Percentiles rank a stretch among this genome's conserved stretches.
These are phyloP conservation scores for Drosophila obscura DNA, from an alignment of 1,140 invertebrate species.

Conservation along the genomic window DNA sequence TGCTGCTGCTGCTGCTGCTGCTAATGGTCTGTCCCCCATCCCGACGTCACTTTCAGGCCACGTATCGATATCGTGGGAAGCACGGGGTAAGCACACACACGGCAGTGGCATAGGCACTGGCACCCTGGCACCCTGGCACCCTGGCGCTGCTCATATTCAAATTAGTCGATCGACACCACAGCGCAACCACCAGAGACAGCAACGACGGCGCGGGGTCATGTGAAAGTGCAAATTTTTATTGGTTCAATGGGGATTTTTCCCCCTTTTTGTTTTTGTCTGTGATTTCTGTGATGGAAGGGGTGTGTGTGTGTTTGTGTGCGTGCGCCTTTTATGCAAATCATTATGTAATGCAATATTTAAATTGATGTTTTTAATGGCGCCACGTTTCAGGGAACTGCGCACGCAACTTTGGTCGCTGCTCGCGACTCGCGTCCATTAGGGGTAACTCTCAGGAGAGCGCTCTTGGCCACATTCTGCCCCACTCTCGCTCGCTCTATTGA, in stretches of 20 bases:
- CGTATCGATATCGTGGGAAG: slow-evolving; percentile 78
- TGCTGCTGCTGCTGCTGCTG: neutral
- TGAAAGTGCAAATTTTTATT: slow-evolving; percentile 81
- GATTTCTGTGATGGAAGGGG: slow-evolving; percentile 52
- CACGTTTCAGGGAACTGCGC: slow-evolving; percentile 31
- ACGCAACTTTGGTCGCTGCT: slow-evolving; percentile 49
- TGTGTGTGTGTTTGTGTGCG: slow-evolving; percentile 23
- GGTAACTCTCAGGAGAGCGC: slow-evolving; percentile 9
- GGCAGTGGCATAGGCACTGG: neutral
- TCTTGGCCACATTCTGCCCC: slow-evolving; percentile 17
- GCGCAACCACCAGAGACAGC: slow-evolving; percentile 23
- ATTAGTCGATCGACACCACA: slow-evolving; percentile 58
- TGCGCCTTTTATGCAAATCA: slow-evolving; percentile 76
- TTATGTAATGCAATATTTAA: slow-evolving; percentile 81
- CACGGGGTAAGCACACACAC: slow-evolving; percentile 32
- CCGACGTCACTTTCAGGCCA: neutral
- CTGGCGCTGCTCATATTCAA: slow-evolving; percentile 57
- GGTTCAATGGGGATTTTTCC: slow-evolving; percentile 58
- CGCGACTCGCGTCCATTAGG: slow-evolving; percentile 47
- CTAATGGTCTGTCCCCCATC: slow-evolving; percentile 22
- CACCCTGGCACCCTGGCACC: neutral
- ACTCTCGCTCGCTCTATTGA: slow-evolving; percentile 6
- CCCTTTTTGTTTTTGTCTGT: slow-evolving; percentile 31
- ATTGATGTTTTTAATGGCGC: slow-evolving; percentile 75
- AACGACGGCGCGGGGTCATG: slow-evolving; percentile 58